phyloP scores from a whole-genome alignment of 2,797 vertebrate genomes.

The Zonotrichia albicollis region DNA sequence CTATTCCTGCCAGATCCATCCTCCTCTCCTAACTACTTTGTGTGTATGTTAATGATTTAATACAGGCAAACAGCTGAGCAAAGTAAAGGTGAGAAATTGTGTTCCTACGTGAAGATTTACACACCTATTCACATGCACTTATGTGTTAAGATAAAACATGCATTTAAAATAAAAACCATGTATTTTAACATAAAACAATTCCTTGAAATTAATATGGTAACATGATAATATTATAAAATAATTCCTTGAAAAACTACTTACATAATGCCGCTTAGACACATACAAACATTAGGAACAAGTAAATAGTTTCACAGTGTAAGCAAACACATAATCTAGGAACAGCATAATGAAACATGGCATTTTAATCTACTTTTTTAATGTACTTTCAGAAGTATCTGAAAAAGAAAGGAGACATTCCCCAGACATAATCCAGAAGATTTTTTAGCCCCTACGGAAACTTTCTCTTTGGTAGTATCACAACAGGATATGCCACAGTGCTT shows the following conservation, averaged over 20 bases:
- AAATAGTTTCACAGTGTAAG: neutral
- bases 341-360: neutral
- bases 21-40: neutral
- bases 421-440: neutral
- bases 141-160: neutral
- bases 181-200: neutral
- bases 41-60: neutral
- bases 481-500: neutral
- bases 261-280: neutral
- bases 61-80: neutral
- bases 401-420: neutral
- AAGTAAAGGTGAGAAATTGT: neutral
- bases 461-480: neutral
- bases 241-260: neutral
- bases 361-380: neutral
- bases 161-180: neutral
- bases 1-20: neutral
- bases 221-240: neutral
- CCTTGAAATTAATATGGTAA: neutral
- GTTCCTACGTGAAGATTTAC: neutral
- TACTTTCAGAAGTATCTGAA: neutral
- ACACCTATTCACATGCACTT: neutral
- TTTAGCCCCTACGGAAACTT: neutral
- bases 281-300: neutral
- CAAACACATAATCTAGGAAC: neutral